Conservation (phyloP, 1,140 invertebrate genomes). For the Trachelipus rathkii region DNA sequence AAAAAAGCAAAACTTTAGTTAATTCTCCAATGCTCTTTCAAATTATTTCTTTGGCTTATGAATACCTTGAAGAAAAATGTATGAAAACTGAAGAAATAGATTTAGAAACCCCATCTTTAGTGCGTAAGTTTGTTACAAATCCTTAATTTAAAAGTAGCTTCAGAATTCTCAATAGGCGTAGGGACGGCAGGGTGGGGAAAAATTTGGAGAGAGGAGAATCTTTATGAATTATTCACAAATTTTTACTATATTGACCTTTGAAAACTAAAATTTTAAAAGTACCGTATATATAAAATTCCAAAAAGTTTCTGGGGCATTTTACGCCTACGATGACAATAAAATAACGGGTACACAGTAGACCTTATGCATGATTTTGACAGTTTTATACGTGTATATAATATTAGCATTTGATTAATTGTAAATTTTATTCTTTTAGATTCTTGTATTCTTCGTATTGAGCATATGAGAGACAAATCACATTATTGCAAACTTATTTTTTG, state of each 20-base stretch:
- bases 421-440: background rate
- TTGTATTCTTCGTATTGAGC: background rate
- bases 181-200: background rate
- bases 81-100: no score
- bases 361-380: no score
- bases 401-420: background rate
- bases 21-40: background rate
- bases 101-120: no score
- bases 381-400: background rate
- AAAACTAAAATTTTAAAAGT: no score
- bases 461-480: background rate
- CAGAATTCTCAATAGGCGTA: background rate
- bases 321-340: no score
- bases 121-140: no score
- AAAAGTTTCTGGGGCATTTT: background rate
- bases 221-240: background rate
- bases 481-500: background rate
- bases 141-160: background rate
- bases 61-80: background rate
- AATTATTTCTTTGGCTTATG: slow-evolving; percentile 1
- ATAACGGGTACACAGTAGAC: no score
- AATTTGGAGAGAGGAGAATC: background rate
- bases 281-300: background rate
- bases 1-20: background rate
- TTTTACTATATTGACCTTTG: no score